Evolutionary conservation across 2,888 invertebrate genomes (phyloP), one percentile per base, ranked within the genome.

Genomic region (Cancer borealis): DNA sequence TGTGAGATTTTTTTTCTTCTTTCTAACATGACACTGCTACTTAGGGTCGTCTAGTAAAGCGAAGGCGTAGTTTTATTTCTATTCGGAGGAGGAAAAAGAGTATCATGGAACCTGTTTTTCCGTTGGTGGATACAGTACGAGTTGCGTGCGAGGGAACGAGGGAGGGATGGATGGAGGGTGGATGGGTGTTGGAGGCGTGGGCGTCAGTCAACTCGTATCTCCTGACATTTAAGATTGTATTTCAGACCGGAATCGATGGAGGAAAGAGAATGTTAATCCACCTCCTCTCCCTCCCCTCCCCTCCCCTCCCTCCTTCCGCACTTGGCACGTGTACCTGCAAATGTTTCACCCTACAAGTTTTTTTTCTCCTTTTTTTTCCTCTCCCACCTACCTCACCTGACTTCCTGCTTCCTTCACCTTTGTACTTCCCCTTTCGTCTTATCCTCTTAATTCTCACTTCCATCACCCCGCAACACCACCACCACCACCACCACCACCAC

Each of bases 321-420:
- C 21, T 30, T 12, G 30, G 12, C 79, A 79, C 10, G 26, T 79
- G 79, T 79, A 73, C 4, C 73, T 5, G 54, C 73, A 0, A 26
- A 73, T 79, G 26, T 30, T 79, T 79, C 79, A 30, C 79, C 30
- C 79, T 79, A 79, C 79, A 79, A 2, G 30, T 30, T 30, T 79
- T 79, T 26, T 14, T 17, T 54, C 54, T 54, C 17, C 3, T 73
- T 73, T 73, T 73, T 73, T 21, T 21, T n/a, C 5, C 73, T 3
- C 6, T 30, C 30, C 21, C 21, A n/a, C 66, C n/a, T 66, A 21
- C 66, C n/a, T 6, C 66, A 66, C 66, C 66, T n/a, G 66, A 66
- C 66, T 66, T 66, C 66, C 66, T 66, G 66, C 66, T 66, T 66
- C 88, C 88, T 88, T 46, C 88, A 46, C 88, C 88, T 66, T 66